A percentile compares a stretch with the other conserved stretches of the same genome.
Conservation (phyloP, 92 coral and sea anemone genomes). For the Phenganax stokvisi region DNA sequence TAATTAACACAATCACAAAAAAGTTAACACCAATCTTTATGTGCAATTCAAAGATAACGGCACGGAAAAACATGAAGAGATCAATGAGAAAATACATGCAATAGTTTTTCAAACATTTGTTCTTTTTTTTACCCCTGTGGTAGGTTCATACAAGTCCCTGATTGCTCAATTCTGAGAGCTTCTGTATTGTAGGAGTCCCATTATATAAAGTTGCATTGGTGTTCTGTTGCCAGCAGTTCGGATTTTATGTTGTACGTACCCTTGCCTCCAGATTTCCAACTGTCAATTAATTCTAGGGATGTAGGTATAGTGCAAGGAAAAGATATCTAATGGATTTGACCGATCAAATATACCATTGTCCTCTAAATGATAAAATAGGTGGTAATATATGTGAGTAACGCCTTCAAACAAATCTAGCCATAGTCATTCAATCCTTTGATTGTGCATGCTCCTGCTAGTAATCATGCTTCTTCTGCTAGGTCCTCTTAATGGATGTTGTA, state of each 20-base stretch:
- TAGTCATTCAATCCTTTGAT: conserved; percentile 37
- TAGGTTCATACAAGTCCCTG: conserved; percentile 44
- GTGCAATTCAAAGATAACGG: not conserved
- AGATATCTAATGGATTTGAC: conserved; percentile 41
- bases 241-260: conserved; percentile 49
- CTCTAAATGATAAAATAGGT: conserved; percentile 46
- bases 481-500: conserved; percentile 38
- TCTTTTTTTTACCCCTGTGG: not conserved
- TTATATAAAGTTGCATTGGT: conserved; percentile 52
- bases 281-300: conserved; percentile 47
- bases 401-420: conserved; percentile 45
- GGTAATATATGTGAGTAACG: conserved; percentile 44
- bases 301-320: conserved; percentile 40
- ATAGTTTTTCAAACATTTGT: not conserved
- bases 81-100: not conserved
- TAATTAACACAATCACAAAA: too few species aligned
- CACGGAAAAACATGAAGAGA: not conserved
- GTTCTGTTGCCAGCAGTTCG: conserved; percentile 4
- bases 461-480: conserved; percentile 41
- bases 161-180: conserved; percentile 45
- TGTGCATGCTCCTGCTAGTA: conserved; percentile 35
- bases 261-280: conserved; percentile 45
- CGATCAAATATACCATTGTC: conserved; percentile 46
- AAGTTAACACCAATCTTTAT: not conserved
- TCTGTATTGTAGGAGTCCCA: conserved; percentile 45